Evolutionary conservation across 2,888 invertebrate genomes (phyloP).

Genomic region (Nemoura dubitans): DNA sequence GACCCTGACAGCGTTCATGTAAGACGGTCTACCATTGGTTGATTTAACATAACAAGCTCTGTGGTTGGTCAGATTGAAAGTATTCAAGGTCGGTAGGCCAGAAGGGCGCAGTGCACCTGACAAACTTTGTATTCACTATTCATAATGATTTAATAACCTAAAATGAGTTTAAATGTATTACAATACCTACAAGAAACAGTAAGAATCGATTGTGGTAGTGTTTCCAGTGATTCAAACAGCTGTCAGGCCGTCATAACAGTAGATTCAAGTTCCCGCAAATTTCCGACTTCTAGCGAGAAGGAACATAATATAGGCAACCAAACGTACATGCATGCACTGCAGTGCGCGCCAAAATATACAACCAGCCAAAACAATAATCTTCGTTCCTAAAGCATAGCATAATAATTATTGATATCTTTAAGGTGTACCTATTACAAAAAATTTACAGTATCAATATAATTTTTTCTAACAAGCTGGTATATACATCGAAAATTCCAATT

Average conservation of each 20-base stretch:
- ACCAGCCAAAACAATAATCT: neutral
- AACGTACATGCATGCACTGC: neutral
- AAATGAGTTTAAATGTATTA: neutral
- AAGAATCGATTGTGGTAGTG: neutral
- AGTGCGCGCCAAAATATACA: neutral
- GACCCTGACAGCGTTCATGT: conserved; percentile 60
- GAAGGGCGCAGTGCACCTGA: conserved; percentile 62
- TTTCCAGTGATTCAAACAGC: neutral
- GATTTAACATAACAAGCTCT: conserved; percentile 56
- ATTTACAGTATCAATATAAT: no score
- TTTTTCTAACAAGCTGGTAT: neutral
- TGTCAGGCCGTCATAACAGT: neutral
- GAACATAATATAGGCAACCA: neutral
- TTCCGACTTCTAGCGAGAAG: neutral
- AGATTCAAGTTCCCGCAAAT: neutral
- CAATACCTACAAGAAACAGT: neutral
- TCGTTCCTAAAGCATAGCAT: neutral
- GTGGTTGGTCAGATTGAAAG: conserved; percentile 57
- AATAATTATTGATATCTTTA: neutral
- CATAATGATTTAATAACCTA: neutral
- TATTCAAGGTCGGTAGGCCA: conserved; percentile 62
- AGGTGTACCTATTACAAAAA: no score
- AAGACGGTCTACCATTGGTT: conserved; percentile 58
- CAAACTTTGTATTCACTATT: conserved; percentile 52
- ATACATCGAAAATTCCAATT: no score